phyloP scores from a whole-genome alignment of 1,140 invertebrate genomes.

The Diploscapter pachys region DNA sequence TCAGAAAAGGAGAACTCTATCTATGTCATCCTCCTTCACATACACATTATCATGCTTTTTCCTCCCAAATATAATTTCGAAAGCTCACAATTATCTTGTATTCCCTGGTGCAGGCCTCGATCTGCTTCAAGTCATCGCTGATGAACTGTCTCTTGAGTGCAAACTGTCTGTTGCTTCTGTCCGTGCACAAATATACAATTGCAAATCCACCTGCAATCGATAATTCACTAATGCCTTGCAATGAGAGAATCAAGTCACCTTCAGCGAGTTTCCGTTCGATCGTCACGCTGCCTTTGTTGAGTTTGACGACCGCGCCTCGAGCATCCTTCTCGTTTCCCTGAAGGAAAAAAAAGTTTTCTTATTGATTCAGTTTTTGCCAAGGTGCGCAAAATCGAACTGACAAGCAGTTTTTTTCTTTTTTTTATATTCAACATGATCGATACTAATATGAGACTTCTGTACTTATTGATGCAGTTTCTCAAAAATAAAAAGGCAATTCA shows the following conservation, averaged over 20 bases:
- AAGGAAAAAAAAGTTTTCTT: not conserved
- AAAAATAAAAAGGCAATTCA: not conserved
- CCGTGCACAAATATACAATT: conserved; percentile 54
- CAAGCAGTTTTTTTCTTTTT: too few relatives aligned
- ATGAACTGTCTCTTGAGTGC: conserved; percentile 57
- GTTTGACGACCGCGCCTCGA: conserved; percentile 50
- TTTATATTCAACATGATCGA: not conserved
- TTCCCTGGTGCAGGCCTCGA: conserved; percentile 56
- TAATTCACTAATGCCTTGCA: conserved; percentile 1
- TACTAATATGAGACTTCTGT: not conserved
- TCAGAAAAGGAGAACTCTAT: too few relatives aligned
- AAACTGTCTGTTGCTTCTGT: conserved; percentile 54
- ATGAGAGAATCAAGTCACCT: conserved; percentile 39
- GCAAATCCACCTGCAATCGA: conserved; percentile 52
- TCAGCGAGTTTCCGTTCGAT: conserved; percentile 56
- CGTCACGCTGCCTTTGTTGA: conserved; percentile 48
- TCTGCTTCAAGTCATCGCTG: conserved; percentile 50
- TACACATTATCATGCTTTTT: not conserved
- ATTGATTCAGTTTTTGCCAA: too few relatives aligned
- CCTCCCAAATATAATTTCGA: too few relatives aligned
- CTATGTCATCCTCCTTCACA: too few relatives aligned
- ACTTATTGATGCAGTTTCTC: conserved; percentile 12
- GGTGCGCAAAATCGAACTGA: too few relatives aligned
- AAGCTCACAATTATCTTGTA: conserved; percentile 51
- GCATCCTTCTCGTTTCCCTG: conserved; percentile 33